Evolutionary conservation across 2,113 vertebrate species (phyloP), one percentile per base, ranked within the genome.

Genomic region (Actinemys pallida): DNA sequence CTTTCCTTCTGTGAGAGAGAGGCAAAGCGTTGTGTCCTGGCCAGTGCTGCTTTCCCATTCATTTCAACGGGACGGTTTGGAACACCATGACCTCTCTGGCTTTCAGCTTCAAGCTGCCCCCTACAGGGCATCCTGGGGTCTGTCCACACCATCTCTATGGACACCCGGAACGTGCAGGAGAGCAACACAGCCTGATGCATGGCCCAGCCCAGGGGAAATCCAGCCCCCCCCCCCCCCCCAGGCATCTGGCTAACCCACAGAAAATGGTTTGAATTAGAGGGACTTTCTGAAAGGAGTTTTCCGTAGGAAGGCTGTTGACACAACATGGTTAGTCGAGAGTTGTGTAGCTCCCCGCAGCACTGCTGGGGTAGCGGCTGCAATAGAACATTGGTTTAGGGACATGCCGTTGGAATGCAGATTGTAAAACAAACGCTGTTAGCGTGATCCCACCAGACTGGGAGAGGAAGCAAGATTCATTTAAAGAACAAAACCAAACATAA

Each of bases 311-410:
- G 52, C 29, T 17, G 24, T 47, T 2, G 1, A 72, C 72, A 76
- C 20, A 57, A 62, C 89, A 39, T 31, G 69, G 69, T 65, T 83
- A 42, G 39, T 54, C 56, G 72, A n/a, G 62, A 94, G 89, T 78
- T 31, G 20, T 0, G 2, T 31, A 86, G 54, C 83, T 97, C 69
- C 42, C 47, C 0, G 0, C 57, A 0, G 0, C 27, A 72, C 24
- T 89, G 87, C 69, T 2, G 2, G 13, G 29, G 69, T 45, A 90
- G 69, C 2, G 0, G 80, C 83, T 92, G 89, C 87, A 54, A 2
- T 2, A 27, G 80, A 93, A 85, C 90, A 92, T 84, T 84, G 94
- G 90, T 87, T 95, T 29, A 92, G 95, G 83, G 91, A 93, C 85
- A 84, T 89, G 83, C 81, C 87, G 83, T n/a, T 83, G 56, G 14